Base-by-base conservation (phyloP, 2,888 invertebrate genomes). In the Azorinus chamasolen region DNA sequence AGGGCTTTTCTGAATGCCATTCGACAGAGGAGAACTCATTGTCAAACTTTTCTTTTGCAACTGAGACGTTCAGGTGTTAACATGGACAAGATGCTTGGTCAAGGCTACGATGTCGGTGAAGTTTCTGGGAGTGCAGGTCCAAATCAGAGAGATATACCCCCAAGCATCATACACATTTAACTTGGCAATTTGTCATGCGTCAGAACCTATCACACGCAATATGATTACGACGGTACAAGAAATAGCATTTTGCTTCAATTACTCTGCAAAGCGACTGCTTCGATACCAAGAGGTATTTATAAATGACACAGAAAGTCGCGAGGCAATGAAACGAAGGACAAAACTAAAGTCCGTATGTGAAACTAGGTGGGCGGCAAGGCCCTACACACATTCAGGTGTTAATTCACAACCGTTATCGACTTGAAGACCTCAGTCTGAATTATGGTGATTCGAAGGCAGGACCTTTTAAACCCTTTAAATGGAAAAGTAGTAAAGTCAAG, bases 81-180 rank as follows among this genome's bases (percentile, higher is more conserved):
- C n/a, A 27, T 79, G 5, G 54, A 63, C 22, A 59, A 75, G 18
- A 53, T 76, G 50, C 37, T 59, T n/a, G 79, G 69, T 3, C 79
- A 82, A 51, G 63, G 75, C 12, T 76, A 77, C 58, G 77, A 76
- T 82, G 76, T 61, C 69, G 2, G 69, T 69, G 1, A 48, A 41
- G n/a, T 39, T 43, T 37, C 58, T 59, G 14, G 79, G 83, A 3
- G 79, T 82, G 2, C 76, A 77, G 24, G 79, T 69, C 0, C 22
- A 74, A 5, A 71, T 79, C 2, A n/a, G 50, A 24, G 48, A 65
- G 24, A 5, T 61, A 3, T 24, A 66, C 22, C 75, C 75, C 0
- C 37, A 58, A 3, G 69, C 82, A 14, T 18, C 72, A 1, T 79
- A 83, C 50, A 58, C 74, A 1, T 37, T 72, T 1, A 72, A 72